Base-by-base conservation (phyloP, 2,888 invertebrate genomes). In the Perizoma flavofasciatum region DNA sequence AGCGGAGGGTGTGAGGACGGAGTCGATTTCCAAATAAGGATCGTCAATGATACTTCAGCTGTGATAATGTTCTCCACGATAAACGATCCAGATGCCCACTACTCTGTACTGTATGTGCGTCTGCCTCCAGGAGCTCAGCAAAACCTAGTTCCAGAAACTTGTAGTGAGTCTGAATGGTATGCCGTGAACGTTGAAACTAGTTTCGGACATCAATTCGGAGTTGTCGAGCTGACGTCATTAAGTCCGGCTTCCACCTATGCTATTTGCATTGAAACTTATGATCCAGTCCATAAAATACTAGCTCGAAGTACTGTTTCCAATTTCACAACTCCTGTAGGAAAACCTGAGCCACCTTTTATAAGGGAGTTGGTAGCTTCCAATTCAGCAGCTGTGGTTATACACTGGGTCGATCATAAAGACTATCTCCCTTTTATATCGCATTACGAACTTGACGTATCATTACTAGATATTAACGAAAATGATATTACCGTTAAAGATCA, bases 281-380 rank as follows among this genome's bases (percentile, higher is more conserved):
- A 88, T 34, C 75, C 81, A 4, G 40, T 63, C 3, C 66, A 75
- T 5, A 75, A 72, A 22, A 70, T 70, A 44, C 68, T 89, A 11
- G 77, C 81, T 6, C 78, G 89, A 55, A 90, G 86, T 63, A 72
- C 73, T 33, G 84, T 89, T 41, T 70, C 78, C 1, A 84, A 86
- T 47, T 89, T 92, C 49, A 75, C 79, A 7, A 91, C 89, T 4
- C 75, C 74, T 39, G 78, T 87, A 4, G 89, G 88, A 8, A 82
- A 79, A 69, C 91, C 90, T 4, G 80, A 85, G 67, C 89, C 90
- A 11, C 87, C 92, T 1, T 91, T 91, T 63, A 83, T 92, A 33
- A 68, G 74, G 9, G 86, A 90, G 65, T 65, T 91, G 37, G 83
- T 82, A 1, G 88, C 92, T 5, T 71, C 71, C 22, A 78, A 78